These are phyloP conservation scores for Liodrosophila aerea DNA, from an alignment of 2,888 invertebrate species.

Conservation along the genomic window DNA sequence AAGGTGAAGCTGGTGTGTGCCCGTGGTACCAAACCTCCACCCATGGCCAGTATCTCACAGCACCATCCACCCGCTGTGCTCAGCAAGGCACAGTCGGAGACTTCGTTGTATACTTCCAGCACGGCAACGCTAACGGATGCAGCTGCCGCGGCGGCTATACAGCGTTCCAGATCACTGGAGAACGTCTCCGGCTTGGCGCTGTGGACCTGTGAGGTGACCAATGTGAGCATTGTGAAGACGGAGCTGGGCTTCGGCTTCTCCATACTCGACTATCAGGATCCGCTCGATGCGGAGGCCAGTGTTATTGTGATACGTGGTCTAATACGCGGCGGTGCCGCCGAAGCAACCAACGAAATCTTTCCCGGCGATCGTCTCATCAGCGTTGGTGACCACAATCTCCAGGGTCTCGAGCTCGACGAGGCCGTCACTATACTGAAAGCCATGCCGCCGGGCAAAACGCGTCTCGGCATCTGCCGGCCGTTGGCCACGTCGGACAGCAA, in stretches of 20 bases:
- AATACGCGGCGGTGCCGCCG: slow-evolving; percentile 99
- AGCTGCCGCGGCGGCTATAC: slow-evolving; percentile 55
- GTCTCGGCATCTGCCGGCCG: slow-evolving; percentile 95
- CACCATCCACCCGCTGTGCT: slow-evolving; percentile 91
- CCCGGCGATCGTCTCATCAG: slow-evolving; percentile 97
- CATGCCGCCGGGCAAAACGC: slow-evolving; percentile 93
- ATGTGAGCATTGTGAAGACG: slow-evolving; percentile 95
- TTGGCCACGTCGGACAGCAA: slow-evolving; percentile 82
- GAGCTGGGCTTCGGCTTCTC: slow-evolving; percentile 99
- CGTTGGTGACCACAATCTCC: slow-evolving; percentile 94
- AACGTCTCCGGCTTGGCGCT: slow-evolving; percentile 96
- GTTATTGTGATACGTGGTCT: slow-evolving; percentile 98
- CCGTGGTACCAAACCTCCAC: slow-evolving; percentile 85
- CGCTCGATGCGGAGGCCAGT: slow-evolving; percentile 95
- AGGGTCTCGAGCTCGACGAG: slow-evolving; percentile 95
- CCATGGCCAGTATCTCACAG: slow-evolving; percentile 90
- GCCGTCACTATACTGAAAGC: slow-evolving; percentile 98
- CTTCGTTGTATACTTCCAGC: slow-evolving; percentile 93
- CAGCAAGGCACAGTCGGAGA: slow-evolving; percentile 97
- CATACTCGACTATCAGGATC: slow-evolving; percentile 98
- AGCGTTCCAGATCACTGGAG: slow-evolving; percentile 95
- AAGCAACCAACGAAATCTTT: slow-evolving; percentile 95
- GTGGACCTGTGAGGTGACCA: slow-evolving; percentile 97
- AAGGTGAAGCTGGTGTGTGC: slow-evolving; percentile 96
- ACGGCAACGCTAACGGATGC: slow-evolving; percentile 89